phyloP scores from a whole-genome alignment of 2,888 invertebrate genomes.

The Carpatolechia fugitivella region DNA sequence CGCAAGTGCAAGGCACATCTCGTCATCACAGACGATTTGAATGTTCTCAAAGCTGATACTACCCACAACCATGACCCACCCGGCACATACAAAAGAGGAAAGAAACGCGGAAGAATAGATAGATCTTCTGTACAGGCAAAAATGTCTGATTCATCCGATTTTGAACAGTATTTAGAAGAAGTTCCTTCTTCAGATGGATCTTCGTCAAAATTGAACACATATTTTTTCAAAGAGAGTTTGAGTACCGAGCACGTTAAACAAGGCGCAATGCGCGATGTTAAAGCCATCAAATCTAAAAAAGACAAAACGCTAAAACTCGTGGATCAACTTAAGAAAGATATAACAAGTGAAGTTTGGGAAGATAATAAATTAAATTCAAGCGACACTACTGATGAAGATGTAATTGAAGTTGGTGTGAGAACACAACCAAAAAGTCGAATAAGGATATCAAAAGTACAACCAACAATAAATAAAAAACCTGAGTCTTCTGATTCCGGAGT shows the following conservation, averaged over 20 bases:
- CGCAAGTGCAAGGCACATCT: constrained; percentile 27
- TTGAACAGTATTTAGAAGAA: neutral
- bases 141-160: neutral
- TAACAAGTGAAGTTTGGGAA: neutral
- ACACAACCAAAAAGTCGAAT: constrained; percentile 1
- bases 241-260: too few species aligned
- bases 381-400: neutral
- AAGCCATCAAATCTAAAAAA: too few species aligned
- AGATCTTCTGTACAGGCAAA: neutral
- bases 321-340: neutral
- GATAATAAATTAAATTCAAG: neutral
- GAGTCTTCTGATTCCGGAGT: neutral
- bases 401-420: neutral
- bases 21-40: constrained; percentile 24
- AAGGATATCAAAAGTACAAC: neutral
- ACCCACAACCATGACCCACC: constrained; percentile 23
- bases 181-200: too few species aligned
- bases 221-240: too few species aligned
- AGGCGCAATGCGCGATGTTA: too few species aligned
- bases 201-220: too few species aligned
- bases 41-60: constrained; percentile 24
- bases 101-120: neutral
- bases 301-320: neutral
- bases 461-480: neutral
- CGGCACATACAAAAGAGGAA: neutral